Evolutionary conservation across 2,797 vertebrate genomes (phyloP), one percentile per base, ranked within the genome.

Genomic region (Betta splendens): DNA sequence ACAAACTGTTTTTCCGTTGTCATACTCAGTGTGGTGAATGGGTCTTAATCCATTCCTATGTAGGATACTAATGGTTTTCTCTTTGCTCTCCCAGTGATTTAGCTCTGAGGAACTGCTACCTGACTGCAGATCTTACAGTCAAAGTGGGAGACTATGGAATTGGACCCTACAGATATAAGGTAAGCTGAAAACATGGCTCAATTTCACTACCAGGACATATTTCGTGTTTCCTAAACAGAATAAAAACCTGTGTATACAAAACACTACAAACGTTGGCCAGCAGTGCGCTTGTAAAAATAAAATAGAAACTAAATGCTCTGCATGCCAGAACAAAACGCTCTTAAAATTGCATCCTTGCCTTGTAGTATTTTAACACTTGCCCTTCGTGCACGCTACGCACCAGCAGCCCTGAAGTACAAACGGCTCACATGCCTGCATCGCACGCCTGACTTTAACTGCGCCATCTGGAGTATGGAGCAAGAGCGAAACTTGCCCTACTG

Each of bases 121-220:
- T 99, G 40, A 98, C 96, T 10, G 92, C 94, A 0, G 97, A 99
- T 83, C 90, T 98, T 67, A 98, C 95, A 13, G 94, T 98, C 77
- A 99, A 97, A 94, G 92, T 99, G 60, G 97, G 96, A 60, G 95
- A 98, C 84, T 99, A 98, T 35, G 95, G 95, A 20, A 95, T 98
- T 53, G 96, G 97, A 76, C 92, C 93, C 77, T 94, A 92, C 62
- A 88, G 94, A 84, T 97, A 95, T 69, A 97, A 97, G 93, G 97
- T 98, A 89, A 94, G 91, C 36, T 59, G 25, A 39, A n/a, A 57
- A 55, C 3, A 3, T n/a, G 25, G 22, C 54, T 68, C 5, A 25
- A 6, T 37, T 17, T n/a, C n/a, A n/a, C n/a, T n/a, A n/a, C n/a
- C n/a, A n/a, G n/a, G n/a, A n/a, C n/a, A n/a, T n/a, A n/a, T n/a